These are phyloP conservation scores for Nestor notabilis DNA, from an alignment of 2,113 vertebrate genomes.

Conservation along the genomic window DNA sequence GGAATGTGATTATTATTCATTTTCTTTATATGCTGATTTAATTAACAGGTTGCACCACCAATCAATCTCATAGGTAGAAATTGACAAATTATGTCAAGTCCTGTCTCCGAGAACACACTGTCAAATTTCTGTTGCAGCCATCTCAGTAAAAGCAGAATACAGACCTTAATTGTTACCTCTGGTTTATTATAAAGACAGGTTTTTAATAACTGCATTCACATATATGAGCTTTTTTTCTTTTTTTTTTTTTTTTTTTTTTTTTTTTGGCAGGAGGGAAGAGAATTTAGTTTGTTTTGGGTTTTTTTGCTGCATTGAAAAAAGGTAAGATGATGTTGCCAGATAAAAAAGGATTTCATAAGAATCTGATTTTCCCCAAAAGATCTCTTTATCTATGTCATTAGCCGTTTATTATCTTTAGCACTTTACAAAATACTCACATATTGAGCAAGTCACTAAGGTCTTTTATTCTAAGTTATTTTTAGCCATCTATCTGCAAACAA, in stretches of 20 bases:
- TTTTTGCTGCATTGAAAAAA: not conserved
- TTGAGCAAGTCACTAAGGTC: not conserved
- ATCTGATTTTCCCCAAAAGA: not conserved
- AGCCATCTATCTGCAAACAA: not conserved
- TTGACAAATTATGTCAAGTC: not conserved
- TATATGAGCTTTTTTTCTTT: not conserved
- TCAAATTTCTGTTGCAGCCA: not conserved
- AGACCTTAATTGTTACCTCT: not conserved
- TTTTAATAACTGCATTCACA: not conserved
- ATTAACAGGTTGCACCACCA: not conserved
- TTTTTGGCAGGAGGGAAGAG: rapidly evolving
- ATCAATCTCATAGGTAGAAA: not conserved
- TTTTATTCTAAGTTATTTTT: not conserved
- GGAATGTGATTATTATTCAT: not conserved
- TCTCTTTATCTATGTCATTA: not conserved
- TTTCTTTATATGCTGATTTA: not conserved
- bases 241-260: too few species aligned
- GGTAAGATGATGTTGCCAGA: not conserved
- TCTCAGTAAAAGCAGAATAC: not conserved
- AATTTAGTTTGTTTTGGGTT: not conserved
- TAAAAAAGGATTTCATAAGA: not conserved
- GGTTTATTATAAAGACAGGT: not conserved
- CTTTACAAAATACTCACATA: not conserved
- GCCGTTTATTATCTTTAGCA: not conserved
- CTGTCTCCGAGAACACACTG: not conserved